These are phyloP conservation scores for Habrosyne pyritoides DNA, from an alignment of 2,888 invertebrate genomes.

Conservation along the genomic window DNA sequence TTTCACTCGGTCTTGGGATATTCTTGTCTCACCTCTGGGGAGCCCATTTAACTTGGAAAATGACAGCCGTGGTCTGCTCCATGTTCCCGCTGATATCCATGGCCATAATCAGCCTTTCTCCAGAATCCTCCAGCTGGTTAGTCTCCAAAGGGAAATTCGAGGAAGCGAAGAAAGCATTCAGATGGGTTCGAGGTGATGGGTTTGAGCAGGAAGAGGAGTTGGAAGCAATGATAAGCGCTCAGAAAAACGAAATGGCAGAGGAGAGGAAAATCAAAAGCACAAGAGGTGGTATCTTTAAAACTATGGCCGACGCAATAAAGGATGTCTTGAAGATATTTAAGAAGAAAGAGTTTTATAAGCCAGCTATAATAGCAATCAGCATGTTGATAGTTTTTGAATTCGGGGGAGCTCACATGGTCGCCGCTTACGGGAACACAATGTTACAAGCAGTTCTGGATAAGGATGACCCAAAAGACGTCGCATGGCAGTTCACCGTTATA, in stretches of 20 bases:
- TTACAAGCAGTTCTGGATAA: constrained; percentile 69
- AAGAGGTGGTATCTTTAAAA: constrained; percentile 51
- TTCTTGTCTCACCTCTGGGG: constrained; percentile 86
- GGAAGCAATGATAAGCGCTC: constrained; percentile 68
- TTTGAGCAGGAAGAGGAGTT: constrained; percentile 70
- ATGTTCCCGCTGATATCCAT: constrained; percentile 77
- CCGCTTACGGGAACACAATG: constrained; percentile 75
- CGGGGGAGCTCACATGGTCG: constrained; percentile 76
- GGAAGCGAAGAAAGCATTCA: constrained; percentile 84
- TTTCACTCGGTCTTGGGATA: constrained; percentile 86
- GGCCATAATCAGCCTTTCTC: constrained; percentile 73
- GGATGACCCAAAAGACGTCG: constrained; percentile 58
- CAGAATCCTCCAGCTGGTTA: constrained; percentile 88
- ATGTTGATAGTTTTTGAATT: constrained; percentile 78
- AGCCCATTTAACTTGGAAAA: constrained; percentile 84
- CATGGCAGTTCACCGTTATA: constrained; percentile 85
- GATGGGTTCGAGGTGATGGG: constrained; percentile 83
- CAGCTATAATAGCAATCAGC: constrained; percentile 72
- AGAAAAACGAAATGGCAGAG: constrained; percentile 57
- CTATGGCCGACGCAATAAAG: constrained; percentile 53
- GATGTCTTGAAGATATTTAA: constrained; percentile 67
- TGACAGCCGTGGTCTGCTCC: constrained; percentile 81
- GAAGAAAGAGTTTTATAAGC: constrained; percentile 76
- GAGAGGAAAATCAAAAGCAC: constrained; percentile 43
- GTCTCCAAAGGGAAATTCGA: constrained; percentile 82